A percentile compares a stretch with the other conserved stretches of the same genome.
Evolutionary conservation across 2,888 invertebrate species (phyloP).

Genomic region (Aphrophora alni): DNA sequence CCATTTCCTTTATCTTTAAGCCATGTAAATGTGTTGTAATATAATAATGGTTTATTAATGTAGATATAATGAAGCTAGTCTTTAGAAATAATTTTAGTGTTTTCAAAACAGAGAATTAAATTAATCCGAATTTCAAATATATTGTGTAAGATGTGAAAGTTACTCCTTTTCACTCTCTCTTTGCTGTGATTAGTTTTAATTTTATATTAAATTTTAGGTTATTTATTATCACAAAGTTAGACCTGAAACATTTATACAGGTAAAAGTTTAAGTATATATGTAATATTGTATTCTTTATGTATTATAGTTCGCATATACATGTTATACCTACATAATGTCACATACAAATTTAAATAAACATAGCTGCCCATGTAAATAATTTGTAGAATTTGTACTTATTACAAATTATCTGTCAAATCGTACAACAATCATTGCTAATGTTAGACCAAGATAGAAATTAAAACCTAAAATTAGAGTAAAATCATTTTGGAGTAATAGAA

Average conservation of each 20-base stretch:
- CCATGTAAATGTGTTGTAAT: too few species aligned
- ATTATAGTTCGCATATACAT: neutral
- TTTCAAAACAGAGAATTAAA: neutral
- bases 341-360: too few species aligned
- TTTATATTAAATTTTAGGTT: neutral
- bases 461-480: too few species aligned
- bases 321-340: too few species aligned
- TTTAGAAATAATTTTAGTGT: neutral
- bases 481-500: too few species aligned
- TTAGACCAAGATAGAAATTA: too few species aligned
- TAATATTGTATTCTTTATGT: neutral
- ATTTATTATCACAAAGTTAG: too few species aligned
- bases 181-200: slow-evolving; percentile 1
- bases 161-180: neutral
- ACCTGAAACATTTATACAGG: too few species aligned
- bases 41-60: neutral
- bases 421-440: too few species aligned
- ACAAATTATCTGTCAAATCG: too few species aligned
- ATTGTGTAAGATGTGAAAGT: neutral
- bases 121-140: neutral
- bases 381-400: too few species aligned
- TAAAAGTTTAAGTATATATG: neutral
- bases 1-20: too few species aligned
- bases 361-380: neutral
- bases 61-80: neutral